A percentile compares a stretch with the other conserved stretches of the same genome.
These are phyloP conservation scores for Carassius carassius DNA, from an alignment of 2,113 vertebrate species.

Conservation along the genomic window DNA sequence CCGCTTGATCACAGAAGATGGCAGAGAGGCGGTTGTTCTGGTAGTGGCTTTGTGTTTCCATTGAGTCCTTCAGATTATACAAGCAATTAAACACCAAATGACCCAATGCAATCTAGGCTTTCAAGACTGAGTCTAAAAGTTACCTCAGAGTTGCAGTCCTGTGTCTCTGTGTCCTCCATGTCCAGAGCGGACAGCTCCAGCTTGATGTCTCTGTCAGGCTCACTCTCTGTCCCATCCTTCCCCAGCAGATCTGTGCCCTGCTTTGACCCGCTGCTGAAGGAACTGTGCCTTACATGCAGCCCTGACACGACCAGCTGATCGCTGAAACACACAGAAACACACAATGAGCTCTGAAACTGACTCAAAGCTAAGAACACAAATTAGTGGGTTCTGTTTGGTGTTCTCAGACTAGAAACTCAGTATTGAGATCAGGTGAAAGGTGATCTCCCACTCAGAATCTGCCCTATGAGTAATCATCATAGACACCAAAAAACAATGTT, in stretches of 20 bases:
- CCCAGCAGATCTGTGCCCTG: constrained; percentile 80
- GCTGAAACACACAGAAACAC: constrained; percentile 55
- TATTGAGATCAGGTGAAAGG: constrained; percentile 43
- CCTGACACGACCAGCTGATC: constrained; percentile 79
- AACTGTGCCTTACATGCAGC: constrained; percentile 79
- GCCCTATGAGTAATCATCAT: constrained; percentile 81
- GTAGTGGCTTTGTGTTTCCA: constrained; percentile 77
- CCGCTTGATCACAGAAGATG: constrained; percentile 62
- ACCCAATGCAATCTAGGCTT: neutral
- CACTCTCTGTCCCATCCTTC: constrained; percentile 75
- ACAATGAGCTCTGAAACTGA: neutral
- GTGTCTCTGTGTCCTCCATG: constrained; percentile 84
- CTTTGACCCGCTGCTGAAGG: constrained; percentile 83
- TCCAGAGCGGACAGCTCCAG: constrained; percentile 90
- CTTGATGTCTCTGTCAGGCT: constrained; percentile 89
- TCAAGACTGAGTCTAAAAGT: neutral
- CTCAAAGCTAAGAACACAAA: neutral
- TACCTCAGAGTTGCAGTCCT: constrained; percentile 85
- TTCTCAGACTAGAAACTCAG: constrained; percentile 48
- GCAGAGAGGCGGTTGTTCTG: constrained; percentile 78
- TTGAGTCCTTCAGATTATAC: constrained; percentile 72
- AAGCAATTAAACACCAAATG: constrained; percentile 27
- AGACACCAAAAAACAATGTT: constrained; percentile 55
- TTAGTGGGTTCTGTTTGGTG: neutral
- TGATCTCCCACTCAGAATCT: constrained; percentile 76